These are phyloP conservation scores for Globodera rostochiensis DNA, from an alignment of 1,140 invertebrate genomes.

Conservation along the genomic window DNA sequence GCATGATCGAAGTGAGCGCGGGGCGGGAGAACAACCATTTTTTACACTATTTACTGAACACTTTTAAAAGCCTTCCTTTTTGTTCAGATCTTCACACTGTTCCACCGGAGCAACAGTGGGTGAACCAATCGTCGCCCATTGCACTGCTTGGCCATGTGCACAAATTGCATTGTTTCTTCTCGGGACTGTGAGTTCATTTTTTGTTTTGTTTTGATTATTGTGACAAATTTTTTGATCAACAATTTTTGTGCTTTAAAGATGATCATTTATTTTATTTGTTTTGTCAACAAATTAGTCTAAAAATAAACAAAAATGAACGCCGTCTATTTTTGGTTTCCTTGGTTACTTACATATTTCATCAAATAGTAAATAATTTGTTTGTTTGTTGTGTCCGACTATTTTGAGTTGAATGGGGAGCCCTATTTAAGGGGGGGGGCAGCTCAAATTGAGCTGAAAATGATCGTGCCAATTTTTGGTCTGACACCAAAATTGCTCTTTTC, in stretches of 20 bases:
- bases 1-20: conserved; percentile 47
- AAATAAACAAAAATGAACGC: too few species aligned
- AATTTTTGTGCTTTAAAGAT: too few species aligned
- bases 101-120: conserved; percentile 64
- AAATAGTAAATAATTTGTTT: neutral
- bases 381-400: neutral
- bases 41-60: neutral
- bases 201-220: conserved; percentile 11
- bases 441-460: too few species aligned
- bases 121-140: conserved; percentile 64
- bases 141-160: conserved; percentile 62
- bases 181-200: conserved; percentile 59
- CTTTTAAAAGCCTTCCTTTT: neutral
- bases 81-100: conserved; percentile 30
- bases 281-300: too few species aligned
- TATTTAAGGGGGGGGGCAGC: too few species aligned
- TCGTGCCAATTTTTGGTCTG: too few species aligned
- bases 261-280: too few species aligned
- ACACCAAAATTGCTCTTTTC: too few species aligned
- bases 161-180: conserved; percentile 65
- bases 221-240: neutral
- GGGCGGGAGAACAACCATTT: conserved; percentile 24
- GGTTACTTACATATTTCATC: conserved; percentile 10
- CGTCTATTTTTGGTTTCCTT: neutral
- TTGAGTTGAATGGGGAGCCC: too few species aligned